A percentile compares a stretch with the other conserved stretches of the same genome.
These are phyloP conservation scores for Drosophila demipolita DNA, from an alignment of 2,888 invertebrate genomes.

Conservation along the genomic window DNA sequence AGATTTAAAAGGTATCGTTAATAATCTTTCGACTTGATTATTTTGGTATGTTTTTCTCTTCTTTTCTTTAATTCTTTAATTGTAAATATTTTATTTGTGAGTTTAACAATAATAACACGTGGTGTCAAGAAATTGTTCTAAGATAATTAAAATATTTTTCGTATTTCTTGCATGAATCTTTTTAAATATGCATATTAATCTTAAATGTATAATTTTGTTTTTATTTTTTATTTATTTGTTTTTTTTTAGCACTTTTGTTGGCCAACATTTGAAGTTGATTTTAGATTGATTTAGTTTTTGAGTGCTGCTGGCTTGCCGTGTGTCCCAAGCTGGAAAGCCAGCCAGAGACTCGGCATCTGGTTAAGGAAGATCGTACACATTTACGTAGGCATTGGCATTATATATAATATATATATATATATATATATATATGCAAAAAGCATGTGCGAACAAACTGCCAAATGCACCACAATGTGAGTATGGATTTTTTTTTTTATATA, in stretches of 20 bases:
- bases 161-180: slow-evolving; percentile 7
- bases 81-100: slow-evolving; percentile 37
- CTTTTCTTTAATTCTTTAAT: slow-evolving; percentile 29
- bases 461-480: background rate
- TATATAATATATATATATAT: slow-evolving; percentile 16
- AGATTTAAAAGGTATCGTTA: slow-evolving; percentile 18
- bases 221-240: background rate
- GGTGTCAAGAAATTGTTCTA: slow-evolving; percentile 71
- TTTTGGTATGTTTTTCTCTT: slow-evolving; percentile 25
- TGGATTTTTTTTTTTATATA: slow-evolving; percentile 18
- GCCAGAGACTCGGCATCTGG: slow-evolving; percentile 24
- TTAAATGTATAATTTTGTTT: slow-evolving; percentile 4
- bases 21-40: slow-evolving; percentile 26
- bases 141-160: slow-evolving; percentile 64
- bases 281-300: slow-evolving; percentile 8
- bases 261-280: slow-evolving; percentile 44
- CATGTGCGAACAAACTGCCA: slow-evolving; percentile 22
- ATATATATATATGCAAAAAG: background rate
- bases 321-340: slow-evolving; percentile 9
- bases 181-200: slow-evolving; percentile 9
- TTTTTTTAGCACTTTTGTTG: slow-evolving; percentile 47
- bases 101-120: slow-evolving; percentile 74
- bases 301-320: background rate
- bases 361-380: slow-evolving; percentile 13
- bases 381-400: slow-evolving; percentile 2